A percentile compares a stretch with the other conserved stretches of the same genome.
Evolutionary conservation across 2,797 vertebrate species (phyloP).

Genomic region (Coendou prehensilis): DNA sequence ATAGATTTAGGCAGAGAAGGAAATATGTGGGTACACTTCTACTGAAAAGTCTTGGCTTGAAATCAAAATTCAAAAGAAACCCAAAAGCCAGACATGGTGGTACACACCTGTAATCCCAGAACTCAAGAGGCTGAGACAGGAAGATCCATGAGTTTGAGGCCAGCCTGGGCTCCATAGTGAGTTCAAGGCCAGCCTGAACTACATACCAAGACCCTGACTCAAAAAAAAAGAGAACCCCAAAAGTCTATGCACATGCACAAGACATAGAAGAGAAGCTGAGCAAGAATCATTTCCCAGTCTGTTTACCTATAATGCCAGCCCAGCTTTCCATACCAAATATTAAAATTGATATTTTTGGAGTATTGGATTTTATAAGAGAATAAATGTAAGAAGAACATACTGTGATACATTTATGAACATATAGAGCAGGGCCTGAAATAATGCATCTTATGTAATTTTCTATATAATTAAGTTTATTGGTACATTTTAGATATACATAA

Average conservation of each 20-base stretch:
- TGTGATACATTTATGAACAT: background rate
- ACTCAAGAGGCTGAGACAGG: too few relatives aligned
- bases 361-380: too few relatives aligned
- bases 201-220: too few relatives aligned
- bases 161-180: too few relatives aligned
- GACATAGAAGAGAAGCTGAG: background rate
- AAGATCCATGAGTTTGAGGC: too few relatives aligned
- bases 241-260: background rate
- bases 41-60: background rate
- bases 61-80: background rate
- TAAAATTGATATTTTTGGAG: too few relatives aligned
- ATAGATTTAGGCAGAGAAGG: background rate
- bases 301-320: background rate
- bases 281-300: background rate
- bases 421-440: background rate
- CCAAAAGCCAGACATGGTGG: background rate
- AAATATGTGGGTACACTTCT: background rate
- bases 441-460: background rate
- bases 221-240: background rate
- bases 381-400: background rate
- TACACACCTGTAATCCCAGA: too few relatives aligned
- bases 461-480: too few relatives aligned
- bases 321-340: background rate
- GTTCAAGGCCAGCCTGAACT: too few relatives aligned
- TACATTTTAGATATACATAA: too few relatives aligned